Evolutionary conservation across 2,113 vertebrate species (phyloP).

Genomic region (Leucopternis melanops): DNA sequence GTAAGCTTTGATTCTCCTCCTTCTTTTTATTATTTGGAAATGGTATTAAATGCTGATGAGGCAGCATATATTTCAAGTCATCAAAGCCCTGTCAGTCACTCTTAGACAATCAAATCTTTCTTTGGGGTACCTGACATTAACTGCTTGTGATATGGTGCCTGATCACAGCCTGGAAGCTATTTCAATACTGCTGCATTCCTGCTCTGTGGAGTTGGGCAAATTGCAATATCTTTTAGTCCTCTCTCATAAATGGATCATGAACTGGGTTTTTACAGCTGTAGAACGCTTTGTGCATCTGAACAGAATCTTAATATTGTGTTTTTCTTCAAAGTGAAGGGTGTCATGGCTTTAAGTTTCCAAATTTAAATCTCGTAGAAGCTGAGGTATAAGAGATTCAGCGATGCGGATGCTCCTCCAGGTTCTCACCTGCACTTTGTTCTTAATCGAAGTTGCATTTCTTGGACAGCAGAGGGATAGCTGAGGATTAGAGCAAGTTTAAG

Average conservation of each 20-base stretch:
- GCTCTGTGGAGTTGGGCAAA: background rate
- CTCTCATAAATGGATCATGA: accelerated
- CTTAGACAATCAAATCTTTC: background rate
- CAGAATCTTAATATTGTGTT: background rate
- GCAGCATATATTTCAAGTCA: background rate
- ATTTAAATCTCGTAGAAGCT: background rate
- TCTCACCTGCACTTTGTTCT: background rate
- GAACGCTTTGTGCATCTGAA: background rate
- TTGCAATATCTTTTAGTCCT: background rate
- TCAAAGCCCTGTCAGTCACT: background rate
- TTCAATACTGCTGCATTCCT: background rate
- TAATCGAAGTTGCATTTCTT: background rate
- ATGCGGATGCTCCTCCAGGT: background rate
- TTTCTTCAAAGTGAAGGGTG: background rate
- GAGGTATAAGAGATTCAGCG: background rate
- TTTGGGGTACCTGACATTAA: background rate
- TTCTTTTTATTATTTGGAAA: background rate
- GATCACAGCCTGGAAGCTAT: background rate
- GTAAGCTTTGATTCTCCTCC: background rate
- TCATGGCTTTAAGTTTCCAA: background rate
- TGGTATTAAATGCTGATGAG: background rate
- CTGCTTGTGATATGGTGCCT: background rate
- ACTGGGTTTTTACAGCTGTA: background rate
- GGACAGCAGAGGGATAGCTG: background rate
- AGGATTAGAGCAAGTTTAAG: background rate